These are phyloP conservation scores for Xyrichtys novacula DNA, from an alignment of 2,797 vertebrate species.

Conservation along the genomic window DNA sequence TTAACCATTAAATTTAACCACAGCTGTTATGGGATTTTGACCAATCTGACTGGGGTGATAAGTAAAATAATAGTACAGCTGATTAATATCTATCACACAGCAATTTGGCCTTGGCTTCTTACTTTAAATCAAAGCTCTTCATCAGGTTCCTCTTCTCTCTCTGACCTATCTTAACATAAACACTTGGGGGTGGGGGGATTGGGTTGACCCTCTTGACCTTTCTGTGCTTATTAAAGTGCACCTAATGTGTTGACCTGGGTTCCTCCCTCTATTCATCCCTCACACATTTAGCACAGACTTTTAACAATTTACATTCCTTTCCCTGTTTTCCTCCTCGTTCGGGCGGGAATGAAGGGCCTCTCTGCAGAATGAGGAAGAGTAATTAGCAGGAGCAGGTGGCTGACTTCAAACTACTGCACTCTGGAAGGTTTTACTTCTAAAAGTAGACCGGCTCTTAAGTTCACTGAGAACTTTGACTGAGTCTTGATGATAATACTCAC, in stretches of 20 bases:
- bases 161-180: conserved; percentile 19
- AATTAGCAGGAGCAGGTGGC: conserved; percentile 72
- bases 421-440: conserved; percentile 57
- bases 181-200: conserved; percentile 44
- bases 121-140: conserved; percentile 21
- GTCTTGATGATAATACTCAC: too few species aligned
- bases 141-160: conserved; percentile 11
- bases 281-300: conserved; percentile 57
- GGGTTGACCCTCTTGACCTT: conserved; percentile 42
- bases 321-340: conserved; percentile 42
- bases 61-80: too few species aligned
- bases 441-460: conserved; percentile 42
- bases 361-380: conserved; percentile 41
- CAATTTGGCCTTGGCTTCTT: neutral
- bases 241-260: conserved; percentile 71
- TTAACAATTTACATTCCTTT: conserved; percentile 72
- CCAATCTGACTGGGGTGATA: neutral
- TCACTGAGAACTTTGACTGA: too few species aligned
- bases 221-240: conserved; percentile 67
- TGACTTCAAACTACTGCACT: conserved; percentile 58
- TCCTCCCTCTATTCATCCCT: conserved; percentile 55
- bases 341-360: conserved; percentile 47
- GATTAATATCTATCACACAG: conserved; percentile 1
- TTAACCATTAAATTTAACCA: too few species aligned
- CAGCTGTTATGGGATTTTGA: neutral